These are phyloP conservation scores for Trachurus trachurus DNA, from an alignment of 2,797 vertebrate genomes.

Conservation along the genomic window DNA sequence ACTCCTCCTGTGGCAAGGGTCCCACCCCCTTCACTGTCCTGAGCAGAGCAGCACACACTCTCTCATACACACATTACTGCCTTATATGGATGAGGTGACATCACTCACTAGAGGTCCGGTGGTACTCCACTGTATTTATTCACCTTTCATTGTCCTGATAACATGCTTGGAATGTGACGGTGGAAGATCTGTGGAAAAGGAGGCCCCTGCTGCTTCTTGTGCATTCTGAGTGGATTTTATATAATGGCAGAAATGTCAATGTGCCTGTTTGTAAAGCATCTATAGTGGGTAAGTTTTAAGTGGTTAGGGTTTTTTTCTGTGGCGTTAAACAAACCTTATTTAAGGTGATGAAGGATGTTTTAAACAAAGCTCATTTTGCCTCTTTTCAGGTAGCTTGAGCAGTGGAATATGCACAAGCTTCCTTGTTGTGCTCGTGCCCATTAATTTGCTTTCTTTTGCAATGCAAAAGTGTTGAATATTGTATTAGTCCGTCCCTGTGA, in stretches of 20 bases:
- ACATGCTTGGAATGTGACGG: slow-evolving; percentile 82
- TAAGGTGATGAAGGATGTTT: neutral
- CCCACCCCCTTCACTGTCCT: slow-evolving; percentile 82
- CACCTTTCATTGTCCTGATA: slow-evolving; percentile 87
- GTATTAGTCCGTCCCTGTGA: slow-evolving; percentile 28
- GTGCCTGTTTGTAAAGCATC: slow-evolving; percentile 52
- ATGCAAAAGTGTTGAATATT: slow-evolving; percentile 70
- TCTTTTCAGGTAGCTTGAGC: slow-evolving; percentile 20
- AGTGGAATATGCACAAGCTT: slow-evolving; percentile 22
- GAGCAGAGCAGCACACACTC: slow-evolving; percentile 78
- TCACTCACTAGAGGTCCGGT: slow-evolving; percentile 84
- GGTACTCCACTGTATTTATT: slow-evolving; percentile 82
- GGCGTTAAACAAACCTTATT: slow-evolving; percentile 1
- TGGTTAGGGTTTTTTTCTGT: slow-evolving; percentile 16
- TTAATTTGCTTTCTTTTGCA: slow-evolving; percentile 72
- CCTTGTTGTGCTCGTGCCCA: slow-evolving; percentile 17
- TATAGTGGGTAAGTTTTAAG: slow-evolving; percentile 75
- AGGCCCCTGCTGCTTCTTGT: slow-evolving; percentile 61
- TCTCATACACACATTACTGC: slow-evolving; percentile 79
- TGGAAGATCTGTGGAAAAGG: slow-evolving; percentile 73
- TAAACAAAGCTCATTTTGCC: neutral
- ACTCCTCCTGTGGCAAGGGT: slow-evolving; percentile 62
- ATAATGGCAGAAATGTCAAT: slow-evolving; percentile 14
- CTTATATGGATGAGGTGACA: slow-evolving; percentile 88
- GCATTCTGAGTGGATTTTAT: slow-evolving; percentile 61